Conservation (phyloP, 2,113 vertebrate species). For the Oenanthe oenanthe region DNA sequence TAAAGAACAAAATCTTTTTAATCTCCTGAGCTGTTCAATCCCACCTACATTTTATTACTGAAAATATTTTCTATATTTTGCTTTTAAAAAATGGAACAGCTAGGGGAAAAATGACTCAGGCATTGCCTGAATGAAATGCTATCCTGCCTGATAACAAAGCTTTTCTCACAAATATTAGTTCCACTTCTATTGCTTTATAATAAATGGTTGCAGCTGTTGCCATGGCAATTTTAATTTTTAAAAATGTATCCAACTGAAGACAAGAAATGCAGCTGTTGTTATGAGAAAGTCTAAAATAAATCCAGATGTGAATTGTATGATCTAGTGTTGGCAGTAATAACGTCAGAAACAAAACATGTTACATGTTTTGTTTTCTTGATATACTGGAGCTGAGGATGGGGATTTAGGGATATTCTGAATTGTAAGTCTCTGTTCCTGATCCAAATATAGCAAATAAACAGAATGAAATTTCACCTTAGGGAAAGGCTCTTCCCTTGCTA, state of each 20-base stretch:
- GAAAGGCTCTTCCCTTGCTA: neutral
- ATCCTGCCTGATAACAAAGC: conserved; percentile 43
- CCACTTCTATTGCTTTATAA: conserved; percentile 65
- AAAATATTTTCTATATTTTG: conserved; percentile 34
- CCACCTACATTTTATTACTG: conserved; percentile 39
- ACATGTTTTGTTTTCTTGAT: neutral
- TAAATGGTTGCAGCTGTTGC: conserved; percentile 76
- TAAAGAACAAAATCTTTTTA: conserved; percentile 31
- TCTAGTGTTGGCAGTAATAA: conserved; percentile 6
- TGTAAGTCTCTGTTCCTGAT: neutral
- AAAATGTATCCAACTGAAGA: conserved; percentile 65
- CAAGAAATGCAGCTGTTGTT: conserved; percentile 70
- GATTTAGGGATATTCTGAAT: neutral
- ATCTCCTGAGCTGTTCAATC: conserved; percentile 13
- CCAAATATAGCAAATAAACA: neutral
- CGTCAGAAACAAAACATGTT: neutral
- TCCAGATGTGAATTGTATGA: conserved; percentile 49
- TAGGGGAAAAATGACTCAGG: neutral
- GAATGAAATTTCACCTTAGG: conserved; percentile 1
- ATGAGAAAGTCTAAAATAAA: conserved; percentile 55
- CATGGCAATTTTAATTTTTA: conserved; percentile 73
- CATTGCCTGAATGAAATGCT: conserved; percentile 36
- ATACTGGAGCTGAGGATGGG: neutral
- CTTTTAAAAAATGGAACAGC: conserved; percentile 3
- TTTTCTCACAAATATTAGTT: conserved; percentile 68